phyloP scores from a whole-genome alignment of 35 echinoderm and acorn worm species.

The Ophioderma brevispina region DNA sequence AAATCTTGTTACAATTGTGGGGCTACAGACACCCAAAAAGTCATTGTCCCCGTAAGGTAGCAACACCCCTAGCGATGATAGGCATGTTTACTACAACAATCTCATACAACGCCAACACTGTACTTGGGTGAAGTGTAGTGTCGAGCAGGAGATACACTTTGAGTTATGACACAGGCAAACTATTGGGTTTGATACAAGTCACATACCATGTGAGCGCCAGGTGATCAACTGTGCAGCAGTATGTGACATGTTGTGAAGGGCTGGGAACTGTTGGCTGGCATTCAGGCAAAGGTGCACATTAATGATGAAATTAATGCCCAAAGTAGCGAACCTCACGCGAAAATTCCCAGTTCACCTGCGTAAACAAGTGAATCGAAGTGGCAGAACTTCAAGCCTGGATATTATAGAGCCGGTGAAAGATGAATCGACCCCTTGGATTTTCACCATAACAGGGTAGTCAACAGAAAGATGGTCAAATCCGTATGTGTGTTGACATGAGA shows the following conservation, averaged over 20 bases:
- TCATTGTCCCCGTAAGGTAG: neutral
- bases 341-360: conserved; percentile 66
- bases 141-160: neutral
- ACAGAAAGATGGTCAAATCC: conserved; percentile 23
- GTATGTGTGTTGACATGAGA: conserved; percentile 55
- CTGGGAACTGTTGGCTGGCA: conserved; percentile 28
- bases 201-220: neutral
- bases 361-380: conserved; percentile 58
- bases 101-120: neutral
- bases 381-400: conserved; percentile 2
- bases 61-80: neutral
- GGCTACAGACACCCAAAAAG: neutral
- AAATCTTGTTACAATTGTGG: conserved; percentile 18
- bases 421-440: conserved; percentile 62
- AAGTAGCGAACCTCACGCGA: conserved; percentile 63
- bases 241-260: neutral
- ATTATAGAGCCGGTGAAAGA: conserved; percentile 37
- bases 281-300: conserved; percentile 57
- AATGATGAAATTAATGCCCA: conserved; percentile 47
- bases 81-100: neutral
- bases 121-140: too few relatives aligned
- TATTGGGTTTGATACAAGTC: neutral
- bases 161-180: neutral
- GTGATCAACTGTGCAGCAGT: neutral
- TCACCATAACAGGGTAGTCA: conserved; percentile 40